These are phyloP conservation scores for Phylloscopus whistleri DNA, from an alignment of 2,113 vertebrate species.

Conservation along the genomic window DNA sequence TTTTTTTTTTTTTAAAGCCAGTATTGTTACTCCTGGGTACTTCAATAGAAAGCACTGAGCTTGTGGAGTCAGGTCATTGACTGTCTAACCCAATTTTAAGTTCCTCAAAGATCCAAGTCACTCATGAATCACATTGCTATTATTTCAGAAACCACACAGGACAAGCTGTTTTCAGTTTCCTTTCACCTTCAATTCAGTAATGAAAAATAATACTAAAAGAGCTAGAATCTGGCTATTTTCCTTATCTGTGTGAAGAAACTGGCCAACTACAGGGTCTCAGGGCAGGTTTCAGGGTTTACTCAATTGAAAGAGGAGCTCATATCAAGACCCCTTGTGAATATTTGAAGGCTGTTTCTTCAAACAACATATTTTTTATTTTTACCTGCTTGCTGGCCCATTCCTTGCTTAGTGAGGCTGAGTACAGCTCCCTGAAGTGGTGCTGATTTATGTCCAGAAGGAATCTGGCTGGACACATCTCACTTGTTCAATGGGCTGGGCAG, in stretches of 20 bases:
- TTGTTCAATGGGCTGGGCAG: not conserved
- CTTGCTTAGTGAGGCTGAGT: not conserved
- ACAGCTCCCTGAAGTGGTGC: not conserved
- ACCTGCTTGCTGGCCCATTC: not conserved
- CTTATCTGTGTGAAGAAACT: not conserved
- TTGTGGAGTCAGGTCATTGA: not conserved
- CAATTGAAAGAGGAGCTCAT: not conserved
- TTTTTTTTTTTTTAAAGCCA: not conserved
- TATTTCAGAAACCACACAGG: not conserved
- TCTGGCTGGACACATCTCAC: not conserved
- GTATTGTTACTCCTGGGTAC: not conserved
- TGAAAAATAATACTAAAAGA: not conserved
- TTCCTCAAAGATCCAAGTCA: not conserved
- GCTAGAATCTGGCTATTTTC: not conserved
- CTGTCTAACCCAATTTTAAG: not conserved
- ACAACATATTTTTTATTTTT: not conserved
- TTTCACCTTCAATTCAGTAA: not conserved
- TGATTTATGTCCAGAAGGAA: not conserved
- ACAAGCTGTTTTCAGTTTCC: not conserved
- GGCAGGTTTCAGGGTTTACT: not conserved
- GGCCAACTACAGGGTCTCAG: not conserved
- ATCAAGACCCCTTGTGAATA: not conserved
- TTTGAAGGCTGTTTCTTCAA: not conserved
- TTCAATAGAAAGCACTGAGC: not conserved
- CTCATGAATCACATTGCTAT: not conserved